These are phyloP conservation scores for Eristalis intricaria DNA, from an alignment of 2,888 invertebrate genomes.

Conservation along the genomic window DNA sequence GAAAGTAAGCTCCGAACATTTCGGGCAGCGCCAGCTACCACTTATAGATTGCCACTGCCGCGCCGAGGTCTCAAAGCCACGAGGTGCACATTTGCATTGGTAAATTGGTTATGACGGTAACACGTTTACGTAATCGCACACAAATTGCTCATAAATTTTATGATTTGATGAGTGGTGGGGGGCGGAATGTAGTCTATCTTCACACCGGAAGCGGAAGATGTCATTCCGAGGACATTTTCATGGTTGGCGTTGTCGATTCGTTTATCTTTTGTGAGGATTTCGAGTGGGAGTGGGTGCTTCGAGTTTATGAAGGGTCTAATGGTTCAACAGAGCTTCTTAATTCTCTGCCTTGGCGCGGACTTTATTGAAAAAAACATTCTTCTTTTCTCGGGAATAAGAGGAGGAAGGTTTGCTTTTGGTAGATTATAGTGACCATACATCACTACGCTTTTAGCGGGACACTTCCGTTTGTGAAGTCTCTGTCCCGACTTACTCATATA, in stretches of 20 bases:
- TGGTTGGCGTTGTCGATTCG: neutral
- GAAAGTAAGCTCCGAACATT: neutral
- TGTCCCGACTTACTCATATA: too few species aligned
- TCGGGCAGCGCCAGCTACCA: neutral
- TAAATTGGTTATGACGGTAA: constrained; percentile 51
- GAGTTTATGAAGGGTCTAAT: too few species aligned
- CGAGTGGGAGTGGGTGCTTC: neutral
- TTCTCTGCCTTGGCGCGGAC: too few species aligned
- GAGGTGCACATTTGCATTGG: constrained; percentile 48
- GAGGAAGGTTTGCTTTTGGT: too few species aligned
- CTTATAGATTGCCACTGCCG: neutral
- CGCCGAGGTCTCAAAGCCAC: neutral
- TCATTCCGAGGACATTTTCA: neutral
- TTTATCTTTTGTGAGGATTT: neutral
- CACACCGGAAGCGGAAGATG: constrained; percentile 4
- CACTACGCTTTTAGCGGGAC: too few species aligned
- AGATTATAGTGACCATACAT: too few species aligned
- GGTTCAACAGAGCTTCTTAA: too few species aligned
- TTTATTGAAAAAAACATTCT: too few species aligned
- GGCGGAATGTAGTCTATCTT: constrained; percentile 9
- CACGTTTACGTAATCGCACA: constrained; percentile 46
- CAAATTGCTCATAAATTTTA: constrained; percentile 52
- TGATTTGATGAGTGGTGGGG: constrained; percentile 6
- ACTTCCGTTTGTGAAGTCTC: too few species aligned
- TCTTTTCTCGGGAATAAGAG: too few species aligned